These are phyloP conservation scores for Sporophila hypoxantha DNA, from an alignment of 2,113 vertebrate species.

Conservation along the genomic window DNA sequence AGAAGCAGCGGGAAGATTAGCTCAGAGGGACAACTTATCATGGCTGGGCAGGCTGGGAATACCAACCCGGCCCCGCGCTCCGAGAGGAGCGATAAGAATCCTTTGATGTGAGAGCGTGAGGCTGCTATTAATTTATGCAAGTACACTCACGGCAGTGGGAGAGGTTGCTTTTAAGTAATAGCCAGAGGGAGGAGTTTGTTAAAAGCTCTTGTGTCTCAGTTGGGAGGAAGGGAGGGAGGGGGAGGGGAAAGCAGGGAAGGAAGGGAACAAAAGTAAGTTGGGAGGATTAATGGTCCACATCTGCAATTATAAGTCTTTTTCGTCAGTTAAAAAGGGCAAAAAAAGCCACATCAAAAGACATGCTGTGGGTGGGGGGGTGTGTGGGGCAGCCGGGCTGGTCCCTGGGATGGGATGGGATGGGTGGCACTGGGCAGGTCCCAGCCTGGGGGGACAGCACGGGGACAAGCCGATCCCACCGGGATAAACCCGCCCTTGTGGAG, in stretches of 20 bases:
- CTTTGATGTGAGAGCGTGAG: no score
- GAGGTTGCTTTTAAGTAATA: no score
- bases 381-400: neutral
- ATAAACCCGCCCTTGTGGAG: neutral
- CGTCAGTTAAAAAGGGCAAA: neutral
- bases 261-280: constrained; percentile 32
- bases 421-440: fast-evolving
- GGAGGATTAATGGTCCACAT: constrained; percentile 26
- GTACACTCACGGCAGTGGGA: no score
- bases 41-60: no score
- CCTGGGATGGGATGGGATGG: neutral
- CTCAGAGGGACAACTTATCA: no score
- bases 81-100: no score
- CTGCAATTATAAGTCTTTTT: constrained; percentile 21
- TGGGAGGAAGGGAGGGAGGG: no score
- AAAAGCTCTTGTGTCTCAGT: no score
- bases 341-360: neutral
- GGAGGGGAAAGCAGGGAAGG: neutral
- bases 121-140: no score
- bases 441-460: neutral
- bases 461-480: fast-evolving
- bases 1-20: no score
- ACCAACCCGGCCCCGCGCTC: no score
- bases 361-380: fast-evolving
- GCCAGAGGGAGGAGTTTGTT: no score